Conservation (phyloP, 2,797 vertebrate species). For the Aulostomus chinensis region DNA sequence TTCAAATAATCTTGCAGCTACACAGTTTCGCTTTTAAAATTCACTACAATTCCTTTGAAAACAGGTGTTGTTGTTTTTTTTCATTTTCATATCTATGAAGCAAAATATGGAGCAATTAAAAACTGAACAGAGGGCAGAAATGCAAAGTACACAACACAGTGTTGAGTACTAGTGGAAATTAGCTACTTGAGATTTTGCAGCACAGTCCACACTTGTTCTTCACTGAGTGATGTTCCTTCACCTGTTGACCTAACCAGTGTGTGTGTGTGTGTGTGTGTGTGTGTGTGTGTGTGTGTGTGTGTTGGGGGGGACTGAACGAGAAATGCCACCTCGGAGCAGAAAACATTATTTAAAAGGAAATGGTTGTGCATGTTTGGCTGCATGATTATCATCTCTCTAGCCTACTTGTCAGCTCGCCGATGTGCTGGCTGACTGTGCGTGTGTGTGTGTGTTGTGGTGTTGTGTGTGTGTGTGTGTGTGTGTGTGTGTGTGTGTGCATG, state of each 20-base stretch:
- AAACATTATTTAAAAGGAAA: constrained; percentile 26
- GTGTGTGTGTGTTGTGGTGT: neutral
- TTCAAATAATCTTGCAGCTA: no score
- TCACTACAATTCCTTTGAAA: no score
- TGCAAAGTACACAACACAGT: neutral
- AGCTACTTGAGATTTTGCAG: constrained; percentile 16
- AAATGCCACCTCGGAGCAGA: constrained; percentile 10
- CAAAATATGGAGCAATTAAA: no score
- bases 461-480: no score
- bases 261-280: no score
- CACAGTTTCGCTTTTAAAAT: no score
- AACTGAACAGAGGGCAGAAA: neutral
- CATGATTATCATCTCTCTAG: constrained; percentile 20
- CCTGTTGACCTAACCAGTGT: constrained; percentile 17
- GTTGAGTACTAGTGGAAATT: constrained; percentile 4
- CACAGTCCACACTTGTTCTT: constrained; percentile 1
- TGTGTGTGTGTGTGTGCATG: no score
- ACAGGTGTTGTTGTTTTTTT: no score
- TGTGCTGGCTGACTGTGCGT: neutral
- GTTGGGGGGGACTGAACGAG: no score
- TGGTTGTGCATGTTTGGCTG: constrained; percentile 24
- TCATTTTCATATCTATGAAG: no score
- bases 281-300: no score
- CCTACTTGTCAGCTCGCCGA: constrained; percentile 9
- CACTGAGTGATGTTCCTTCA: neutral